Base-by-base conservation (phyloP, 2,797 vertebrate genomes). In the Triplophysa yarkandensis region DNA sequence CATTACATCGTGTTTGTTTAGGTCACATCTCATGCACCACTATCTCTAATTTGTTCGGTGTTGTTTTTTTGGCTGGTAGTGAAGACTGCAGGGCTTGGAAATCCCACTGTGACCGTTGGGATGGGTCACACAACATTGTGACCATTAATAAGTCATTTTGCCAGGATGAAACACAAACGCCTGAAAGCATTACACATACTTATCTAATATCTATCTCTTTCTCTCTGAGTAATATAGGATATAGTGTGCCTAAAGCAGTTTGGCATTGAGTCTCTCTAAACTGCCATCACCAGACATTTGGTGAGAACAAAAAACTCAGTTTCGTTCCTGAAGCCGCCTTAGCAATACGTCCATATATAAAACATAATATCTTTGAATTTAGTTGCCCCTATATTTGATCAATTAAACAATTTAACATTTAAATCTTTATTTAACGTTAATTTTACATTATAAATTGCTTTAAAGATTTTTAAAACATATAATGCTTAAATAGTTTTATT, bases 81-180 rank as follows among this genome's bases (percentile, higher is more conserved):
- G 36, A 75, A 72, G 76, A 67, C 71, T 74, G 32, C 55, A 66
- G 76, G 71, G 62, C 71, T 74, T 76, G 71, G 43, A 71, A 30
- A 36, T 66, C 70, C 70, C 70, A 78, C 52, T 74, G 61, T 65
- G 77, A 25, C 50, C 50, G 14, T 19, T 52, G 50, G 50, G 50
- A 5, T 52, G 11, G 50, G 50, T 52, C 50, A 52, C 21, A 52
- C 79, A 81, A 81, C 77, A 80, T 78, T 76, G 74, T 81, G 71
- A 65, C 77, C 77, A 79, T 83, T 81, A 79, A 83, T 83, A 83
- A 83, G 80, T 81, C 48, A 79, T 81, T 83, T 83, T 79, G 77
- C 66, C 69, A 75, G 68, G 64, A 57, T 60, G 76, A 77, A 80
- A 80, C 76, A 78, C 60, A 52, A 52, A 52, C 32, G 62, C 75